These are phyloP conservation scores for Epinotia ramella DNA, from an alignment of 2,888 invertebrate genomes.

Conservation along the genomic window DNA sequence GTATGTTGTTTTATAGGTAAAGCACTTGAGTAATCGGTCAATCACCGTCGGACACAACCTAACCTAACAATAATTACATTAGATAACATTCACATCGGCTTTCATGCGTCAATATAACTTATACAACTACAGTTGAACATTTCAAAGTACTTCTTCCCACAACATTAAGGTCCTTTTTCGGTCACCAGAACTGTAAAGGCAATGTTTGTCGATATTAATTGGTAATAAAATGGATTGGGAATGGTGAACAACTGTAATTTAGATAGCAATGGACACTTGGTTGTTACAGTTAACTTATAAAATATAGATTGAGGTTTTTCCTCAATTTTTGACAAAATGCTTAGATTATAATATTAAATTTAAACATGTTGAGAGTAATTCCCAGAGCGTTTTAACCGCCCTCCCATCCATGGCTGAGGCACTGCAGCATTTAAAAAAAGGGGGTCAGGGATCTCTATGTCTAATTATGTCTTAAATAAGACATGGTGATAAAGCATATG, in stretches of 20 bases:
- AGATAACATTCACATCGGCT: slow-evolving; percentile 36
- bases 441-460: too few species aligned
- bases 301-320: background rate
- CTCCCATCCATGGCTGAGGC: too few species aligned
- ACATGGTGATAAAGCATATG: too few species aligned
- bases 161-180: background rate
- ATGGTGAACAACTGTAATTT: slow-evolving; percentile 26
- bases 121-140: background rate
- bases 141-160: background rate
- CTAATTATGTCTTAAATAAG: too few species aligned
- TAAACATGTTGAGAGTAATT: too few species aligned
- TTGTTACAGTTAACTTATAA: background rate
- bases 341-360: too few species aligned
- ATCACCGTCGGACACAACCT: slow-evolving; percentile 38
- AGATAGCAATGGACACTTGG: slow-evolving; percentile 25
- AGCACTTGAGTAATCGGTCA: slow-evolving; percentile 35
- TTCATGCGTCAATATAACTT: slow-evolving; percentile 26
- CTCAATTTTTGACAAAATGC: background rate
- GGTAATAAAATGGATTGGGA: slow-evolving; percentile 41
- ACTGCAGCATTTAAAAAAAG: too few species aligned
- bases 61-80: slow-evolving; percentile 44
- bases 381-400: too few species aligned
- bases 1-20: background rate
- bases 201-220: slow-evolving; percentile 25
- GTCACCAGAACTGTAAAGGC: background rate